A percentile compares a stretch with the other conserved stretches of the same genome.
Conservation (phyloP, 2,797 vertebrate genomes). For the Catamblyrhynchus diadema region DNA sequence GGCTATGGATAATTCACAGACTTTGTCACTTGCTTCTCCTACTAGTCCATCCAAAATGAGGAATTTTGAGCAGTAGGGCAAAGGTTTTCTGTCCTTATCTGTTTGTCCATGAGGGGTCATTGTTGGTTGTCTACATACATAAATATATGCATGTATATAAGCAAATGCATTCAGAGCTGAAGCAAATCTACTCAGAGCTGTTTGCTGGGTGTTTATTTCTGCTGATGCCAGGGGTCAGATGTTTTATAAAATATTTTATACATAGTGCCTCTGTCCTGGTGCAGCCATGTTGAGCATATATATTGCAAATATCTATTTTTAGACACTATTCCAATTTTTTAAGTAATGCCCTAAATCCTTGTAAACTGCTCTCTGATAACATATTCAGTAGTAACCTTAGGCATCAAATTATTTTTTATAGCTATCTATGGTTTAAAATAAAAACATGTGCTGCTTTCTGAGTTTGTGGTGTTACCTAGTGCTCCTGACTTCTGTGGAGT, state of each 20-base stretch:
- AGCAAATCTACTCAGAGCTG: neutral
- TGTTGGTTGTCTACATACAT: neutral
- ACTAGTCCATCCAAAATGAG: neutral
- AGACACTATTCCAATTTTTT: conserved; percentile 71
- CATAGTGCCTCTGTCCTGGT: neutral
- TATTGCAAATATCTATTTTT: neutral
- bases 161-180: neutral
- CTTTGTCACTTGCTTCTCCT: neutral
- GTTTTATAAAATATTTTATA: neutral
- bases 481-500: neutral
- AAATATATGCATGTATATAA: neutral
- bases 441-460: conserved; percentile 70
- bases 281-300: neutral
- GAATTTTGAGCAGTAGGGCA: neutral
- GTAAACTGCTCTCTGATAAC: conserved; percentile 78
- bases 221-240: neutral
- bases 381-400: conserved; percentile 74
- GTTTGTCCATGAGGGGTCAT: neutral
- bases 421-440: conserved; percentile 64
- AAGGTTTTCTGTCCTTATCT: neutral
- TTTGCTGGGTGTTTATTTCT: neutral
- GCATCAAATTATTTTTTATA: neutral
- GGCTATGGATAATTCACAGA: neutral
- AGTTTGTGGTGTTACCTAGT: neutral
- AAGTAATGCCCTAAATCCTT: conserved; percentile 82